Base-by-base conservation (phyloP, 2,113 vertebrate genomes). In the Dromiciops gliroides region DNA sequence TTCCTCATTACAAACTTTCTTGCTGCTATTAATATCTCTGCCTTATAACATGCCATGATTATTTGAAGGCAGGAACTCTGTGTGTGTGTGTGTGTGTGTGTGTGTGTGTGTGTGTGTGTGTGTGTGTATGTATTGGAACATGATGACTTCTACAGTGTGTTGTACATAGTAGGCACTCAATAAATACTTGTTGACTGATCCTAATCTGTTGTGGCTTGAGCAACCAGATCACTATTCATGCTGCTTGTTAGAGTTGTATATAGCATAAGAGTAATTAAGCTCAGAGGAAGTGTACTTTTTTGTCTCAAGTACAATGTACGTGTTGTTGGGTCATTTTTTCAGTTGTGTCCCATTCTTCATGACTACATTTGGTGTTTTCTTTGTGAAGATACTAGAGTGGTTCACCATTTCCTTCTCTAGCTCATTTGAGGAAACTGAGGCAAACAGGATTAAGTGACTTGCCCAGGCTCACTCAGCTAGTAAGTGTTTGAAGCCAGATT, bases 181-280 rank as follows among this genome's bases (percentile, higher is more conserved):
- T 89, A 8, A 93, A 93, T 91, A 92, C 48, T 93, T 90, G 75
- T 60, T 93, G 26, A 11, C 47, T 75, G 48, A 52, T 89, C 93
- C 48, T 90, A 2, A 89, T 48, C n/a, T 92, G 47, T 90, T 96
- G 51, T 89, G 28, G 14, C 1, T n/a, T 91, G 28, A 92, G 25
- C 44, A 91, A 23, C 8, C 2, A 93, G 48, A 90, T n/a, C 50
- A 23, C 4, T 1, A 50, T 49, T 26, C 37, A 25, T 4, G 3
- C 48, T 49, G 24, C 22, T 53, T 89, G 2, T 95, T 95, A 56
- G 49, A 92, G 95, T 60, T 44, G 10, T 88, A 23, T 95, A 94
- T 95, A 89, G 89, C 93, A 37, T 89, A 83, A 95, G 48, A 75
- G n/a, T 50, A 94, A 75, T 8, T 44, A 52, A 37, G 90, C 93